Evolutionary conservation across 2,888 invertebrate species (phyloP), one percentile per base, ranked within the genome.

Genomic region (Ethmia dodecea): DNA sequence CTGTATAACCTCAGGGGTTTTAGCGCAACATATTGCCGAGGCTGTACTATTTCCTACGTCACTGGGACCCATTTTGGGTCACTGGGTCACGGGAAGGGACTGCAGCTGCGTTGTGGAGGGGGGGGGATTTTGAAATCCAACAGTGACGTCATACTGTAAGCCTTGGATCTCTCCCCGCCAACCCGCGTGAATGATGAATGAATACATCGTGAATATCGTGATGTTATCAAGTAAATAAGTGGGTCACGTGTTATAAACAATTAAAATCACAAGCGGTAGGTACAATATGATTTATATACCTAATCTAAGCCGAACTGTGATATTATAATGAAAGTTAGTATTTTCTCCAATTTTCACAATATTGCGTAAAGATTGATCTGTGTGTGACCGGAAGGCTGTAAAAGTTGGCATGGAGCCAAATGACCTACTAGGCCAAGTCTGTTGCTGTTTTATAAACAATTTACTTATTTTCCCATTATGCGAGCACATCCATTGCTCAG

Each of bases 11-110:
- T 11, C 14, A 14, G 24, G 14, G 2, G 9, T 6, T 24, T 32
- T 36, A 35, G 44, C 51, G 48, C 45, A 58, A 63, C 57, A 37
- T 65, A 45, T 50, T 60, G 28, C 55, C 50, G 47, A 47, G 57
- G 55, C 43, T 78, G 78, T 83, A 79, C 69, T 40, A 46, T 29
- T 57, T 63, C 61, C 74, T 77, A 84, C 84, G 84, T 84, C 84
- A 84, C 74, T 60, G 49, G 55, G 57, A 48, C 64, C 63, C 63
- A 24, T 31, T 31, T 24, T 31, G 31, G 31, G 31, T 31, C 81
- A 80, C 79, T 79, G 71, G 83, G 83, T 84, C 60, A 84, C 70
- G 81, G 72, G 84, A 65, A 66, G 76, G 76, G 76, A 68, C 67
- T 77, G 79, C 77, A 78, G 66, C 61, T 61, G 59, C 49, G 52